These are phyloP conservation scores for Sebastes hubbsi DNA, from an alignment of 2,797 vertebrate genomes.

Conservation along the genomic window DNA sequence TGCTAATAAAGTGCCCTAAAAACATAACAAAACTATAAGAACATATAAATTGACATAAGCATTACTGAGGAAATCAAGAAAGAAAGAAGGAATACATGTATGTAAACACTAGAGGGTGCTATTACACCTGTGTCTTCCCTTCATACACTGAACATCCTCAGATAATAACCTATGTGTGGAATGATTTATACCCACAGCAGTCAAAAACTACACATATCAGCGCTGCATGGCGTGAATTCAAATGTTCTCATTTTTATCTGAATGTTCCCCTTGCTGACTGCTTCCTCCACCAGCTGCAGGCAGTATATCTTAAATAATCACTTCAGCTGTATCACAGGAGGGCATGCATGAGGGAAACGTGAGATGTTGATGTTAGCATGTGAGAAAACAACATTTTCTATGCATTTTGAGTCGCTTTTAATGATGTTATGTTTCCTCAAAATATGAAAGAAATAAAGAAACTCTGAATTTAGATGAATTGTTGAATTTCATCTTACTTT, in stretches of 20 bases:
- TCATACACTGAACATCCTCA: neutral
- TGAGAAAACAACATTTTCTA: neutral
- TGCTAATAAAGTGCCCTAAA: slow-evolving; percentile 14
- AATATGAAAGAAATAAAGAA: slow-evolving; percentile 14
- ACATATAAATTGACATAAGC: neutral
- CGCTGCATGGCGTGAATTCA: slow-evolving; percentile 21
- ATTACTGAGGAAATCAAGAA: slow-evolving; percentile 8
- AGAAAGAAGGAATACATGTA: neutral
- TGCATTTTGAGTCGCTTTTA: neutral
- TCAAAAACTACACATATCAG: slow-evolving; percentile 14
- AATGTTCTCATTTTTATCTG: slow-evolving; percentile 24
- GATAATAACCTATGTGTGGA: slow-evolving; percentile 14
- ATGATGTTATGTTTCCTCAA: neutral
- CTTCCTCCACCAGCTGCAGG: neutral
- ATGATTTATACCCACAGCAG: slow-evolving; percentile 31
- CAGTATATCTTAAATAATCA: slow-evolving; percentile 16
- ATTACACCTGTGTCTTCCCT: neutral
- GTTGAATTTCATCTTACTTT: neutral
- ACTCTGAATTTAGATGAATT: neutral
- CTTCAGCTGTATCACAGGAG: neutral
- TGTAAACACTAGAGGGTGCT: slow-evolving; percentile 60
- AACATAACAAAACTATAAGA: neutral
- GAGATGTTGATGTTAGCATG: neutral
- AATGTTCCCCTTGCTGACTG: slow-evolving; percentile 16
- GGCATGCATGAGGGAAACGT: neutral